Conservation (phyloP, 2,888 invertebrate species). For the Ormia ochracea region DNA sequence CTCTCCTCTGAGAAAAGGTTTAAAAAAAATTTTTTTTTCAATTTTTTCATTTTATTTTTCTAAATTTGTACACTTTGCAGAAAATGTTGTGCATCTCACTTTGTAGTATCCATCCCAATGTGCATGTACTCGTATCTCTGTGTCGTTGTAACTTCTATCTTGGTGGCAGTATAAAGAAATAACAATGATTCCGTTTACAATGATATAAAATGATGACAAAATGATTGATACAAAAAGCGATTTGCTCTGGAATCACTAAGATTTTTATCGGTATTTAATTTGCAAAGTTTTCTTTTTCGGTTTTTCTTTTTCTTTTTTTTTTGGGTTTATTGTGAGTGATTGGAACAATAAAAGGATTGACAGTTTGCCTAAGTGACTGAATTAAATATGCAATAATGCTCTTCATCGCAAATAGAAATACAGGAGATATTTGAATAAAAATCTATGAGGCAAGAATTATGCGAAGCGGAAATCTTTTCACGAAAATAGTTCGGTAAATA, state of each 20-base stretch:
- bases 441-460: too few species aligned
- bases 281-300: too few species aligned
- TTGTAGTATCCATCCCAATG: not conserved
- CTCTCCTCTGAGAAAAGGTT: too few species aligned
- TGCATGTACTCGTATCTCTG: not conserved
- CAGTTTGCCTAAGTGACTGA: constrained; percentile 10
- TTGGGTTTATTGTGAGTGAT: too few species aligned
- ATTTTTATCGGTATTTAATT: constrained; percentile 20
- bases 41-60: too few species aligned
- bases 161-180: not conserved
- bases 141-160: constrained; percentile 21
- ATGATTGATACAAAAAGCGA: constrained; percentile 38
- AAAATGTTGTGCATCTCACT: not conserved
- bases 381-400: too few species aligned
- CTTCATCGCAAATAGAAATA: not conserved
- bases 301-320: not conserved
- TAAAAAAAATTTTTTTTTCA: too few species aligned
- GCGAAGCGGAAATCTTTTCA: too few species aligned
- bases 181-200: constrained; percentile 6
- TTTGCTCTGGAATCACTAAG: constrained; percentile 37
- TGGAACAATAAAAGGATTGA: constrained; percentile 21
- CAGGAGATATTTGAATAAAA: not conserved
- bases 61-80: not conserved
- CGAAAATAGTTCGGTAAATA: too few species aligned
- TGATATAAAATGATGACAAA: constrained; percentile 26